A percentile compares a stretch with the other conserved stretches of the same genome.
These are phyloP conservation scores for Arion vulgaris DNA, from an alignment of 1,140 invertebrate genomes.

Conservation along the genomic window DNA sequence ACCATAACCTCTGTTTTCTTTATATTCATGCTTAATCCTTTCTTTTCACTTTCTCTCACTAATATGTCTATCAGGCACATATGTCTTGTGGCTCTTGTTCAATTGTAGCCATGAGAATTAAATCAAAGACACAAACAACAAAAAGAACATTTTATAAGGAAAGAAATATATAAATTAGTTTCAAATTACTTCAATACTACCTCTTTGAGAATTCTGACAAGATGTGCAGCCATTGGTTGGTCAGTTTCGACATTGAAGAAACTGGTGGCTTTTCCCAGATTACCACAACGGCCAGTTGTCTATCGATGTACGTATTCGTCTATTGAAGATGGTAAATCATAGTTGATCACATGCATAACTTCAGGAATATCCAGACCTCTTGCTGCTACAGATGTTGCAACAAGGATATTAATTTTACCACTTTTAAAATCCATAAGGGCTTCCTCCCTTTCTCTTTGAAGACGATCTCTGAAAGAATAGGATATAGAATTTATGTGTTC, in stretches of 20 bases:
- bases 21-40: no score
- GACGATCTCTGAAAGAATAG: slow-evolving; percentile 78
- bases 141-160: no score
- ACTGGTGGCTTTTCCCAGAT: slow-evolving; percentile 89
- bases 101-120: no score
- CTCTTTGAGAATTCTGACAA: slow-evolving; percentile 81
- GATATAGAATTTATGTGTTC: no score
- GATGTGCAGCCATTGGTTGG: slow-evolving; percentile 76
- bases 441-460: slow-evolving; percentile 90
- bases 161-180: no score
- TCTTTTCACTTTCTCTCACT: no score
- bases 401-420: slow-evolving; percentile 79
- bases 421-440: slow-evolving; percentile 85
- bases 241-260: slow-evolving; percentile 83
- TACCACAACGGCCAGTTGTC: slow-evolving; percentile 93
- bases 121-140: no score
- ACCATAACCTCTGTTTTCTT: no score
- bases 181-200: slow-evolving; percentile 52
- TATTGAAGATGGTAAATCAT: slow-evolving; percentile 86
- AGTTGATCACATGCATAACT: slow-evolving; percentile 92
- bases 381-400: slow-evolving; percentile 94
- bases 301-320: slow-evolving; percentile 97
- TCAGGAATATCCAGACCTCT: slow-evolving; percentile 87
- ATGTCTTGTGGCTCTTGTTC: no score
- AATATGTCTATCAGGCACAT: no score